Percentiles rank a stretch among this genome's conserved stretches.
These are phyloP conservation scores for Drosophila borborema DNA, from an alignment of 2,888 invertebrate genomes.

Conservation along the genomic window DNA sequence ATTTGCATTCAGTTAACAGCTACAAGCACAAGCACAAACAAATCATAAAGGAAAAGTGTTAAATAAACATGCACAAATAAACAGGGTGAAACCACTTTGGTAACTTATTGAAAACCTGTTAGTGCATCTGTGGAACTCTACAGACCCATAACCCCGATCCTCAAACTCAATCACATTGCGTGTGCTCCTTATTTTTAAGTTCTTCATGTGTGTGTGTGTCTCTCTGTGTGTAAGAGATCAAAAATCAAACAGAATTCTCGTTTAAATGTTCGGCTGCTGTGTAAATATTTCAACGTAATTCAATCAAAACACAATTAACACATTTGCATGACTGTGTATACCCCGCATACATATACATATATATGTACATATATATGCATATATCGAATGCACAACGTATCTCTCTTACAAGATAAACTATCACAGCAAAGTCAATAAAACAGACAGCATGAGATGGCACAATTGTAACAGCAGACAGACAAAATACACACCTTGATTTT, in stretches of 20 bases:
- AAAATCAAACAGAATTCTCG: conserved; percentile 36
- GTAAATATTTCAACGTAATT: conserved; percentile 71
- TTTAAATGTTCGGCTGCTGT: conserved; percentile 40
- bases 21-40: conserved; percentile 21
- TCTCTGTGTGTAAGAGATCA: conserved; percentile 18
- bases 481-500: conserved; percentile 54
- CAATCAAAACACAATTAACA: conserved; percentile 79
- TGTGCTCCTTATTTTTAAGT: conserved; percentile 3
- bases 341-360: no score
- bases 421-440: conserved; percentile 61
- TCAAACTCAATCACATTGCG: background rate
- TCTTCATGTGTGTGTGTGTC: background rate
- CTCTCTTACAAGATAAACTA: conserved; percentile 61
- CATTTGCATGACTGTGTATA: conserved; percentile 40
- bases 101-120: conserved; percentile 46
- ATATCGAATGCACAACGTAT: conserved; percentile 22
- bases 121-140: conserved; percentile 10
- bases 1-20: conserved; percentile 41
- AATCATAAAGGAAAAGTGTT: conserved; percentile 40
- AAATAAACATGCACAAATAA: conserved; percentile 34
- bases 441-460: conserved; percentile 53
- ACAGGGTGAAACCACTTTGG: conserved; percentile 22
- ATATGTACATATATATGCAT: conserved; percentile 7
- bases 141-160: conserved; percentile 25
- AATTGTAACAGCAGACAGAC: conserved; percentile 30